Base-by-base conservation (phyloP, 2,888 invertebrate species). In the Tiliacea aurago region DNA sequence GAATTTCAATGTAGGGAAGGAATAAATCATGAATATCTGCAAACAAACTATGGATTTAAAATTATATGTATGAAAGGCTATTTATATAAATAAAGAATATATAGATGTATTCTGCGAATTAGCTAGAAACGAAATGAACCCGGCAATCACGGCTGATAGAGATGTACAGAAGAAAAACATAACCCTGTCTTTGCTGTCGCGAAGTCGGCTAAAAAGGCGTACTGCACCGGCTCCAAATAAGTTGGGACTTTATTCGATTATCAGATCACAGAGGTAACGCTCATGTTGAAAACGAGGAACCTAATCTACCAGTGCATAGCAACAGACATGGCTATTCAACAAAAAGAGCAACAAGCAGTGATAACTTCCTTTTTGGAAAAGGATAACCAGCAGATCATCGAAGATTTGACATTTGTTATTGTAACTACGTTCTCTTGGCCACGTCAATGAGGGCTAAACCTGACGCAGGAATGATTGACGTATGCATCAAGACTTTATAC, bases 1-100 rank as follows among this genome's bases (percentile, higher is more conserved):
- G 82, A 80, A 81, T 78, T 33, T 59, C 11, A 73, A 81, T 77
- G 10, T 45, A 3, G 6, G 28, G n/a, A 41, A n/a, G n/a, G 41
- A 55, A 73, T 69, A 66, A 33, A 51, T 51, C 10, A 61, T 13
- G 41, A 37, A 4, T 7, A 0, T 18, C 13, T 4, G 4, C 41
- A 58, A 51, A 66, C 10, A 47, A 55, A 55, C 4, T 23, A 0
- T n/a, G 4, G 23, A 41, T 66, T 66, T 28, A 56, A 41, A 41
- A 41, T 18, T 53, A 1, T 53, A 37, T 18, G 4, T 15, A 51
- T 45, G 20, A 20, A 23, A 9, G 9, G 15, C 4, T 65, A 23
- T n/a, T n/a, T 37, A 7, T 10, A 62, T 23, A 64, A 37, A 4
- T 15, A n/a, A n/a, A 4, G 4, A 10, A 4, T 4, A 45, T 20